Evolutionary conservation across 2,888 invertebrate species (phyloP), one percentile per base, ranked within the genome.

Genomic region (Eilema sororculum): DNA sequence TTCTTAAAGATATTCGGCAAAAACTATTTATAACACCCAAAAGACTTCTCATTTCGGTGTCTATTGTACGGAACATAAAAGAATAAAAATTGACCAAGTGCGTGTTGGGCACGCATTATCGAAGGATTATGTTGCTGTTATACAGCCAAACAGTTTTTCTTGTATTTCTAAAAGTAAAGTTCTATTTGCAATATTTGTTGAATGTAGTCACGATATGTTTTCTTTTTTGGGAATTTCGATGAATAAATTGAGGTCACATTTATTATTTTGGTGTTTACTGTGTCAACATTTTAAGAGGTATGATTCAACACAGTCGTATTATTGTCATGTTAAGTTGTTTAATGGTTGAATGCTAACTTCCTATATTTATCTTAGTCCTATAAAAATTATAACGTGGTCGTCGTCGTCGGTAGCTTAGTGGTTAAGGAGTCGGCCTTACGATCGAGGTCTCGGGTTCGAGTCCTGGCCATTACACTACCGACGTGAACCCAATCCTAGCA

Each of bases 21-120:
- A 74, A 68, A 59, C 52, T 72, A 71, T 69, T 68, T 65, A 22
- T 65, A 70, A 20, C 25, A 22, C n/a, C 33, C 33, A 57, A 67
- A 46, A 62, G 20, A 67, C 41, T 65, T 78, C 71, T 71, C 60
- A 72, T 78, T 78, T 69, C 12, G 63, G 57, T 59, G 61, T 69
- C 71, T 71, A 74, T 79, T 79, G 71, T 80, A 64, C 56, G n/a
- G 16, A 65, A 67, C 33, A 80, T 67, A 73, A 80, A 72, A 33
- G 60, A 76, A 74, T 71, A 61, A 71, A 74, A 74, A 77, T 78
- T 73, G 65, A 75, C 71, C 75, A 73, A 72, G 72, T 79, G 77
- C 79, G 81, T 80, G 77, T 62, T 41, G 41, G 70, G 65, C 72
- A 66, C 68, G 68, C 73, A 71, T 81, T 77, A 81, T 79, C 72